Evolutionary conservation across 1,140 invertebrate species (phyloP).

Genomic region (Heliconius melpomene): DNA sequence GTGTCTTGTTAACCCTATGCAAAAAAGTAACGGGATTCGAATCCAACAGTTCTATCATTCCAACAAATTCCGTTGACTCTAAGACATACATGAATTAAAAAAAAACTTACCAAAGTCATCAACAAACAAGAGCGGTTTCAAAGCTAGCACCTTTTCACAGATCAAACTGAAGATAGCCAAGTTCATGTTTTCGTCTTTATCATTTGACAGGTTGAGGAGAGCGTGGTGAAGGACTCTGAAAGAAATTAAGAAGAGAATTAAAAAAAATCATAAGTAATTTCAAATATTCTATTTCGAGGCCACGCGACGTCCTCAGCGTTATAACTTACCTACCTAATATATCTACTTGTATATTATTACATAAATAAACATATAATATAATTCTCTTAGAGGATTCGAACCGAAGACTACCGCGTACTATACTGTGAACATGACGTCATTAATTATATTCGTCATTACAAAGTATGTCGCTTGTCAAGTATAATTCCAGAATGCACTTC

Average conservation of each 20-base stretch:
- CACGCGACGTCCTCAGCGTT: too few species aligned
- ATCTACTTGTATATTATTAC: too few species aligned
- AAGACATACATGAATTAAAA: too few species aligned
- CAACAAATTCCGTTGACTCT: too few species aligned
- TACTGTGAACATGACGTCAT: neutral
- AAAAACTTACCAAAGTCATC: constrained; percentile 56
- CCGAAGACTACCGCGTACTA: neutral
- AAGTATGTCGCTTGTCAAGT: neutral
- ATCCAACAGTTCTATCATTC: too few species aligned
- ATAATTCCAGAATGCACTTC: neutral
- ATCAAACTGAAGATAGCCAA: constrained; percentile 54
- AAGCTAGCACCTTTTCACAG: constrained; percentile 55
- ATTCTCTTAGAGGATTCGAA: neutral
- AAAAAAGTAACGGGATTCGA: too few species aligned
- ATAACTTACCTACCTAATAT: too few species aligned
- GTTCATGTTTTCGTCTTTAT: constrained; percentile 47
- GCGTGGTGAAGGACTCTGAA: constrained; percentile 60
- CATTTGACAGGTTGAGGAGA: constrained; percentile 46
- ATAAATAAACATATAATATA: neutral
- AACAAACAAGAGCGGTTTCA: constrained; percentile 50
- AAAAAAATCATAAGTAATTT: neutral
- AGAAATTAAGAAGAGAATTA: constrained; percentile 13
- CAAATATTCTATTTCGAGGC: too few species aligned
- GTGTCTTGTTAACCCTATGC: too few species aligned
- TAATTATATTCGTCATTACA: neutral